These are phyloP conservation scores for Sesamia nonagrioides DNA, from an alignment of 1,140 invertebrate genomes.

Conservation along the genomic window DNA sequence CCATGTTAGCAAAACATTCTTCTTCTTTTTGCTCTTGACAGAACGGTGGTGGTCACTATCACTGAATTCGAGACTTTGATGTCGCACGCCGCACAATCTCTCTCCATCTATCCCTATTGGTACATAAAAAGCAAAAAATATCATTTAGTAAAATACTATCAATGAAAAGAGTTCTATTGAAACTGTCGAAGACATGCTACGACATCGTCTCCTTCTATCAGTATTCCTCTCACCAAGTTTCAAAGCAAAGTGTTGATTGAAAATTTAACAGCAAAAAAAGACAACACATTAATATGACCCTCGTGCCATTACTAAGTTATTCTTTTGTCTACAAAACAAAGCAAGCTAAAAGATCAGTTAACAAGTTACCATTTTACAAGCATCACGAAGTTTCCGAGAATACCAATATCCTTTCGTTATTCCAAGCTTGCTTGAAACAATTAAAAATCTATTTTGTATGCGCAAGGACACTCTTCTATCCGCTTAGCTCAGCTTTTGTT, in stretches of 20 bases:
- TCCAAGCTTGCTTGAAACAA: slow-evolving; percentile 67
- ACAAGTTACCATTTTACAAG: slow-evolving; percentile 63
- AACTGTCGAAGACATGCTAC: background rate
- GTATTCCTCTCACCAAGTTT: background rate
- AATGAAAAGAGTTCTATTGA: too few relatives aligned
- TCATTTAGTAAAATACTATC: background rate
- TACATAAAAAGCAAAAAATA: too few relatives aligned
- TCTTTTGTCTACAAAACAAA: slow-evolving; percentile 55
- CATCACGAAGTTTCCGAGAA: slow-evolving; percentile 65
- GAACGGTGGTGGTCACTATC: too few relatives aligned
- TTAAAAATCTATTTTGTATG: slow-evolving; percentile 83
- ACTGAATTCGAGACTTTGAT: too few relatives aligned
- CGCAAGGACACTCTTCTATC: slow-evolving; percentile 63
- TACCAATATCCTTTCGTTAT: slow-evolving; percentile 75
- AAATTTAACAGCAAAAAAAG: slow-evolving; percentile 18
- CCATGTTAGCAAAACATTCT: too few relatives aligned
- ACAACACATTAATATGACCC: slow-evolving; percentile 23
- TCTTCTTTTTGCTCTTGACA: too few relatives aligned
- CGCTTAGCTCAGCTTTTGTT: slow-evolving; percentile 73
- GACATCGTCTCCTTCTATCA: background rate
- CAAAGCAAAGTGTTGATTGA: background rate
- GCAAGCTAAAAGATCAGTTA: slow-evolving; percentile 47
- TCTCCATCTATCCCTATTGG: too few relatives aligned
- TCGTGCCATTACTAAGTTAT: slow-evolving; percentile 43
- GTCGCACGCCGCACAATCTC: too few relatives aligned